Conservation (phyloP, 2,888 invertebrate species). For the Sthenelais limicola region DNA sequence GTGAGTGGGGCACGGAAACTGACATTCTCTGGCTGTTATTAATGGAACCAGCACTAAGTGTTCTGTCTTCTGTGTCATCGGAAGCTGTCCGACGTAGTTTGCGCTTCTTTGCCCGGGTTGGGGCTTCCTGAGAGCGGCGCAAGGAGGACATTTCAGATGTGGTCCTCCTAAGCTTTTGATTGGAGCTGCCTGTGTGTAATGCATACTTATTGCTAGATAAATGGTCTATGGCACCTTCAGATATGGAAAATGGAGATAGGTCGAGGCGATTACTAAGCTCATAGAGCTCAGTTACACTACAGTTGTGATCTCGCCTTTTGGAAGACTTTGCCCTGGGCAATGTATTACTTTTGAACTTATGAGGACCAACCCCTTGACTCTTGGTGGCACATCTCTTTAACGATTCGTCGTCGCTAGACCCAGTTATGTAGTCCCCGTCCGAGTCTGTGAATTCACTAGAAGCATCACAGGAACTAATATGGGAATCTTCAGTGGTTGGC, state of each 20-base stretch:
- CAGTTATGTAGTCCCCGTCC: slow-evolving; percentile 2
- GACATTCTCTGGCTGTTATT: not conserved
- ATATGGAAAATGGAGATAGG: slow-evolving; percentile 76
- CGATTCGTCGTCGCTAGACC: slow-evolving; percentile 39
- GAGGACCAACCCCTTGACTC: no score
- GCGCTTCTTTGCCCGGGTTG: slow-evolving; percentile 32
- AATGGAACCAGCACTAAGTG: not conserved
- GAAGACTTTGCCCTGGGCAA: slow-evolving; percentile 22
- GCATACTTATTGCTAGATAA: not conserved
- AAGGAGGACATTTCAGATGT: slow-evolving; percentile 34
- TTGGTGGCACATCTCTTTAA: not conserved
- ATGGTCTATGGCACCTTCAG: slow-evolving; percentile 44
- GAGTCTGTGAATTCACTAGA: slow-evolving; percentile 13
- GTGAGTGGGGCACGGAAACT: slow-evolving; percentile 11
- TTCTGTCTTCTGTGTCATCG: slow-evolving; percentile 16
- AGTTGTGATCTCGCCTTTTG: slow-evolving; percentile 77
- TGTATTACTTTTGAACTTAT: no score
- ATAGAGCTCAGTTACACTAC: slow-evolving; percentile 90
- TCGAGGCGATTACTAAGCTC: slow-evolving; percentile 76
- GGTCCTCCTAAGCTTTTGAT: slow-evolving; percentile 36
- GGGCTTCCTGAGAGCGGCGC: not conserved
- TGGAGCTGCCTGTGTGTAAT: not conserved
- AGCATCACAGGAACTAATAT: slow-evolving; percentile 46
- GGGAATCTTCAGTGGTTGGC: slow-evolving; percentile 5
- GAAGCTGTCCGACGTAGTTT: slow-evolving; percentile 16